A percentile compares a stretch with the other conserved stretches of the same genome.
Evolutionary conservation across 2,888 invertebrate genomes (phyloP).

Genomic region (Meteorus cinctellus): DNA sequence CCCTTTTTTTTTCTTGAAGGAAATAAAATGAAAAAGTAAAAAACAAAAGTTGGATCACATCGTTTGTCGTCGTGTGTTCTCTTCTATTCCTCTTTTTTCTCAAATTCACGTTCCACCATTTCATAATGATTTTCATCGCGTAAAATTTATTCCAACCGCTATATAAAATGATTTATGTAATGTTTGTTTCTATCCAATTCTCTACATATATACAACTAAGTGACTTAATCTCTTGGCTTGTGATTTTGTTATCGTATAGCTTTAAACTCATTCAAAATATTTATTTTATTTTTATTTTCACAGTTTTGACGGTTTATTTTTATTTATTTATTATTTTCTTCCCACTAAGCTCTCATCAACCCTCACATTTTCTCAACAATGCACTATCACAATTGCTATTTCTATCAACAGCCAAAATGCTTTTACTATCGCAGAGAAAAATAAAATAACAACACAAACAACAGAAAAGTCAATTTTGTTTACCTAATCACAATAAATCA

Average conservation of each 20-base stretch:
- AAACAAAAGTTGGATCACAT: neutral
- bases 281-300: neutral
- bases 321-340: neutral
- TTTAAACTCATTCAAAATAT: constrained; percentile 42
- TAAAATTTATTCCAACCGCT: constrained; percentile 25
- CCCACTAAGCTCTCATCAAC: too few relatives aligned
- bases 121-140: constrained; percentile 24
- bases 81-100: neutral
- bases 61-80: neutral
- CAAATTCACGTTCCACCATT: constrained; percentile 17
- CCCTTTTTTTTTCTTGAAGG: neutral
- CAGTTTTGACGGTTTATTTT: neutral
- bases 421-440: too few relatives aligned
- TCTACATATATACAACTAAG: constrained; percentile 33
- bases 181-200: constrained; percentile 17
- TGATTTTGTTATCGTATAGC: neutral
- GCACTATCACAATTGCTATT: too few relatives aligned
- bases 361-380: too few relatives aligned
- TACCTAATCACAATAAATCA: too few relatives aligned
- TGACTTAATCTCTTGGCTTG: constrained; percentile 30
- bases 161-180: constrained; percentile 19
- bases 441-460: too few relatives aligned
- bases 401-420: too few relatives aligned
- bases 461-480: too few relatives aligned
- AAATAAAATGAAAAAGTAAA: neutral